A percentile compares a stretch with the other conserved stretches of the same genome.
These are phyloP conservation scores for Axea sp. DNA, from an alignment of 2,888 invertebrate genomes.

Conservation along the genomic window DNA sequence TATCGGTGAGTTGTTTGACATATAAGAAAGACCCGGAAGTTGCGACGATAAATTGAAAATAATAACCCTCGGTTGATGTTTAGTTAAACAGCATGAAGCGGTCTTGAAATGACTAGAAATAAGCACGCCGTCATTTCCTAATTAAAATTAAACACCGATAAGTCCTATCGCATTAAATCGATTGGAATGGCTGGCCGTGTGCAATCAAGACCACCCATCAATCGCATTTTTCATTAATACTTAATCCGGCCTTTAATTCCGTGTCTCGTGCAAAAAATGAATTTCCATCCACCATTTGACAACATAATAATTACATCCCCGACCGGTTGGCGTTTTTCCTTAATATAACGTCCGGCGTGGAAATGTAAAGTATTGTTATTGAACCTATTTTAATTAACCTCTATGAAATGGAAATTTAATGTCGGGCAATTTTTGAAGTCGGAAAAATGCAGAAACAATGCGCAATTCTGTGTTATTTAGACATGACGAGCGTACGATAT, in stretches of 20 bases:
- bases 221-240: constrained; percentile 59
- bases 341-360: constrained; percentile 25
- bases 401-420: constrained; percentile 49
- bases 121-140: constrained; percentile 36
- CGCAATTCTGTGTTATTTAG: constrained; percentile 21
- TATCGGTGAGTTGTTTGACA: no score
- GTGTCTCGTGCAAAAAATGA: constrained; percentile 28
- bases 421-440: not conserved
- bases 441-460: constrained; percentile 7
- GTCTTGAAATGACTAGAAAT: no score
- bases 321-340: constrained; percentile 15
- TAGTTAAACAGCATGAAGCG: no score
- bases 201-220: constrained; percentile 47
- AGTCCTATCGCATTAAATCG: constrained; percentile 44
- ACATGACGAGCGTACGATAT: constrained; percentile 62
- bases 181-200: constrained; percentile 37
- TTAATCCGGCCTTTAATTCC: constrained; percentile 53
- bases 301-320: constrained; percentile 53
- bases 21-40: no score
- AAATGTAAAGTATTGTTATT: constrained; percentile 41
- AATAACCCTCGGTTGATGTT: no score
- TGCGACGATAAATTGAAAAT: no score
- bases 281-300: constrained; percentile 48
- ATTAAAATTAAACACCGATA: constrained; percentile 56
- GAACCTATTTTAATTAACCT: constrained; percentile 55